These are phyloP conservation scores for Xestia xanthographa DNA, from an alignment of 2,888 invertebrate genomes.

Conservation along the genomic window DNA sequence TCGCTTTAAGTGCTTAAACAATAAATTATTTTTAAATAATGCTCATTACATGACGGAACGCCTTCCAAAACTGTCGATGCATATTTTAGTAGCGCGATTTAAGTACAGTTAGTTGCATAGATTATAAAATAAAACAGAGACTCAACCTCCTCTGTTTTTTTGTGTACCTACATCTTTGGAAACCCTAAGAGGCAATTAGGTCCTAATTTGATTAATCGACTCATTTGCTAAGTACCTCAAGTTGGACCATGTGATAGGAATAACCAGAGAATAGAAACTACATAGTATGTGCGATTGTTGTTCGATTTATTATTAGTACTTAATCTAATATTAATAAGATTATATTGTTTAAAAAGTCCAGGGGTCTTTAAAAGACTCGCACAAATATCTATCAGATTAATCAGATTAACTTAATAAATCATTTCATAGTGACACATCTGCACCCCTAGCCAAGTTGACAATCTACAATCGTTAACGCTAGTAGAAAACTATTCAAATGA, in stretches of 20 bases:
- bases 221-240: not conserved
- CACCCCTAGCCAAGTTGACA: no score
- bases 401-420: not conserved
- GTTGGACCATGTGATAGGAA: not conserved
- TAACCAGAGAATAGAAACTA: not conserved
- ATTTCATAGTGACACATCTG: not conserved
- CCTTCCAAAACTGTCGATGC: constrained; percentile 85
- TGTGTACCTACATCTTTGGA: not conserved
- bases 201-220: not conserved
- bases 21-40: constrained; percentile 83
- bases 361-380: not conserved
- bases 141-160: not conserved
- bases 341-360: not conserved
- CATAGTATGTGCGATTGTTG: not conserved
- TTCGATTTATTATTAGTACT: not conserved
- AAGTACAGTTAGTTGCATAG: constrained; percentile 80
- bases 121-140: constrained; percentile 60
- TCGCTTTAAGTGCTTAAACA: constrained; percentile 71
- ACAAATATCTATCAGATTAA: not conserved
- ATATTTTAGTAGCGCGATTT: constrained; percentile 83
- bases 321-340: not conserved
- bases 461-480: no score
- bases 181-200: not conserved
- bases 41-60: constrained; percentile 85
- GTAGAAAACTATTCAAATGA: no score